A percentile compares a stretch with the other conserved stretches of the same genome.
Evolutionary conservation across 2,797 vertebrate species (phyloP).

Genomic region (Rhincodon typus): DNA sequence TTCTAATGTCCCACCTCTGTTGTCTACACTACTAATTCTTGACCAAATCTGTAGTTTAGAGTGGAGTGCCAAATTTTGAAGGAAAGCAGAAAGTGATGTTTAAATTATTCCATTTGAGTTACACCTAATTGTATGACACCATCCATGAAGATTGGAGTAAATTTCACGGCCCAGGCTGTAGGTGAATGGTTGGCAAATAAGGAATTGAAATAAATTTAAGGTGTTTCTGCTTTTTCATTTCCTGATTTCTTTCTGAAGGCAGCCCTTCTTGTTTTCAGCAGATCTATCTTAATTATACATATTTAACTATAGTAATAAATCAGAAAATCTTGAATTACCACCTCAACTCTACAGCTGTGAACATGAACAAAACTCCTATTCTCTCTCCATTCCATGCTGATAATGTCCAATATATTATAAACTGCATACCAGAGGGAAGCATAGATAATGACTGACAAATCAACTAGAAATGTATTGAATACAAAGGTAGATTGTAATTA

Average conservation of each 20-base stretch:
- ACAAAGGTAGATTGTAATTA: neutral
- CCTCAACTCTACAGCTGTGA: neutral
- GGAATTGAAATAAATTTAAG: neutral
- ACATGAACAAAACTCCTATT: neutral
- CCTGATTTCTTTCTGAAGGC: neutral
- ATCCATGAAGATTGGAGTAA: neutral
- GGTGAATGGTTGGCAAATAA: too few species aligned
- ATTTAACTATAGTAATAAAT: conserved; percentile 2
- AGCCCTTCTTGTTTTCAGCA: neutral
- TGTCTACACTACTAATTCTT: neutral
- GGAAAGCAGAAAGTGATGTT: neutral
- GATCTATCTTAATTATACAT: neutral
- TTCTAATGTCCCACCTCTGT: neutral
- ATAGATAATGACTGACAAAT: neutral
- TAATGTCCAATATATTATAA: conserved; percentile 5
- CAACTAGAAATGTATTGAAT: conserved; percentile 28
- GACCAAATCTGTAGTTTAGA: neutral
- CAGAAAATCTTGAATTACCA: neutral
- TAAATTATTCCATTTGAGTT: neutral
- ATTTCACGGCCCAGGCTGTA: neutral
- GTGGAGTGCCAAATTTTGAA: neutral
- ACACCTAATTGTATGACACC: neutral
- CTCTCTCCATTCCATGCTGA: neutral
- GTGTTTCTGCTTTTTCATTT: neutral
- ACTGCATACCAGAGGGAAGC: neutral